Base-by-base conservation (phyloP, 2,797 vertebrate genomes). In the Sandelia bainsii region DNA sequence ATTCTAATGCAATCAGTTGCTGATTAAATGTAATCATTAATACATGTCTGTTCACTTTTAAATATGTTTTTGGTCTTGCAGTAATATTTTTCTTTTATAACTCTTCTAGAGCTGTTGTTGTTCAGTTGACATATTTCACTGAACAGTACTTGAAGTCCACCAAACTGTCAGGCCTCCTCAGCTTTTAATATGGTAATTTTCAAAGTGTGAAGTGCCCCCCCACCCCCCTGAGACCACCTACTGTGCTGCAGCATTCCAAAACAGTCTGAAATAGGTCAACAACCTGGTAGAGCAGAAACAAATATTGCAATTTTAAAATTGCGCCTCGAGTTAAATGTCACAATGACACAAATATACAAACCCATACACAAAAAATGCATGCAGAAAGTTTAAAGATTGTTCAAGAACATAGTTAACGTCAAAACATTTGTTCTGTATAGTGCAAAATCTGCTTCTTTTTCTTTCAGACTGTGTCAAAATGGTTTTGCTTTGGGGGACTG, bases 181-280 rank as follows among this genome's bases (percentile, higher is more conserved):
- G 65, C 77, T 61, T 79, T 90, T 90, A 56, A 81, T 23, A 89
- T 88, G 85, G 29, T 87, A 89, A 89, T 91, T 54, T 72, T 57
- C 64, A 72, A 81, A 79, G 82, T 79, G 82, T 49, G 65, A 80
- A 79, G 74, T 52, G 67, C 60, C 58, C 29, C 29, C 29, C 29
- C 29, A 5, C 6, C 8, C 29, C 29, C 29, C n/a, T 50, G 27
- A 37, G 87, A 89, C 88, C 87, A 84, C 87, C 84, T 79, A 83
- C 83, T 22, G 76, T 50, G 80, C 54, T 11, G 20, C 72, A 8
- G 52, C 72, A 14, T 72, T 80, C 69, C 67, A 72, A 37, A 82
- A 68, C 74, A 64, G 44, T 20, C 63, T 44, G 60, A 82, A 80
- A 68, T 70, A 74, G 81, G 69, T 75, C 77, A 86, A 69, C 62